Percentiles rank a stretch among this genome's conserved stretches.
Conservation (phyloP, 1,140 invertebrate genomes). For the Apis cerana region DNA sequence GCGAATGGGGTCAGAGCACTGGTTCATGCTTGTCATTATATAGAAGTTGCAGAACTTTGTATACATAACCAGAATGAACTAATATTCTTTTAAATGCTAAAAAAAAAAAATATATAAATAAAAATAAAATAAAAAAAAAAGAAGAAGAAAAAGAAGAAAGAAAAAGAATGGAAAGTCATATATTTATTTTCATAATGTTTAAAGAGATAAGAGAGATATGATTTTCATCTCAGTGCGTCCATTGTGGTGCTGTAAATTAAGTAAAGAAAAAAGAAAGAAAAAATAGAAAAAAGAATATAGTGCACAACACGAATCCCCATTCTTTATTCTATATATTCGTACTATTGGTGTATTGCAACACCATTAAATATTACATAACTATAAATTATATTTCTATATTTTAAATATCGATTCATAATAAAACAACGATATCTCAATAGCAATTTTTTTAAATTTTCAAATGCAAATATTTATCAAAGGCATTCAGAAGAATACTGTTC, state of each 20-base stretch:
- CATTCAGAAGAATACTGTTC: slow-evolving; percentile 14
- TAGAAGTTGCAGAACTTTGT: slow-evolving; percentile 48
- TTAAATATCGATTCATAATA: slow-evolving; percentile 37
- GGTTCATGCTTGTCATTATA: slow-evolving; percentile 38
- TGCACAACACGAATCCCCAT: slow-evolving; percentile 21
- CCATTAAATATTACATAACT: slow-evolving; percentile 34
- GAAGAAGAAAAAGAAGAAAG: not conserved
- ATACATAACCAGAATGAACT: slow-evolving; percentile 59
- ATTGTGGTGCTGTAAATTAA: slow-evolving; percentile 51
- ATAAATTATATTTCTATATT: slow-evolving; percentile 45
- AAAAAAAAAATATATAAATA: not conserved
- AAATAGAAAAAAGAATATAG: not conserved
- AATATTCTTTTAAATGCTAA: slow-evolving; percentile 55
- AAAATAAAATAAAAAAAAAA: slow-evolving; percentile 29
- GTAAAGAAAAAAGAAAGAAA: slow-evolving; percentile 31
- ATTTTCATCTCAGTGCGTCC: slow-evolving; percentile 47
- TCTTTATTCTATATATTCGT: slow-evolving; percentile 51
- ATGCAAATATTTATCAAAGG: not conserved
- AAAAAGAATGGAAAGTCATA: slow-evolving; percentile 40
- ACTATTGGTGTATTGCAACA: slow-evolving; percentile 21
- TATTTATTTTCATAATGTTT: slow-evolving; percentile 58
- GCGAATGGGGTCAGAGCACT: slow-evolving; percentile 40
- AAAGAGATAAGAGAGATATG: slow-evolving; percentile 40
- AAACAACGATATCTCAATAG: slow-evolving; percentile 36
- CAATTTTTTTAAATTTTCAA: slow-evolving; percentile 31